These are phyloP conservation scores for Spinus olivaceus DNA, from an alignment of 2,797 vertebrate species.

Conservation along the genomic window DNA sequence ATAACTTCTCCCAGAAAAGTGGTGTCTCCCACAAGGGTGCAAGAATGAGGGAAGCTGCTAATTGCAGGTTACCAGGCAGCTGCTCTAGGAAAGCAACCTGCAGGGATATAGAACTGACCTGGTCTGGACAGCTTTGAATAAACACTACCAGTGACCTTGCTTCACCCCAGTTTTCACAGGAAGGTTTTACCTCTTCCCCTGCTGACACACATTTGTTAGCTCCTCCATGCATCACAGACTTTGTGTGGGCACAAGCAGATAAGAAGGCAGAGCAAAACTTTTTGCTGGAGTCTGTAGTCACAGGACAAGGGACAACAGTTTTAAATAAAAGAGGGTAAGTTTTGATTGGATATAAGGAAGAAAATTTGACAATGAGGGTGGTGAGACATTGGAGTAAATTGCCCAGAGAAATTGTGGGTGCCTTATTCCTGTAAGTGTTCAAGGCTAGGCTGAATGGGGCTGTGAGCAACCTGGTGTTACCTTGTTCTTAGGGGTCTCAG, in stretches of 20 bases:
- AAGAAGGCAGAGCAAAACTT: neutral
- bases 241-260: neutral
- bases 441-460: rapidly evolving
- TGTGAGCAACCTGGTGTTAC: too few relatives aligned
- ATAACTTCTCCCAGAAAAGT: neutral
- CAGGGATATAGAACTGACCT: neutral
- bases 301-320: neutral
- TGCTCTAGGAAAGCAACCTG: rapidly evolving
- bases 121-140: neutral
- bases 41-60: neutral
- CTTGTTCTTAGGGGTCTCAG: too few relatives aligned
- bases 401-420: neutral
- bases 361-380: neutral
- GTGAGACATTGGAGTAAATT: neutral
- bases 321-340: neutral
- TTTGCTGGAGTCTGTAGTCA: neutral
- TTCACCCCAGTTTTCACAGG: neutral
- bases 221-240: neutral
- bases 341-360: neutral
- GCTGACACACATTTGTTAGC: rapidly evolving
- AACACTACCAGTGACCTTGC: neutral
- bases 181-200: neutral
- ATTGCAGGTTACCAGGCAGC: neutral
- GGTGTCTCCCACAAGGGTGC: neutral
- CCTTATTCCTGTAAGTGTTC: neutral